phyloP scores from a whole-genome alignment of 2,888 invertebrate species.

The Rotaria magnacalcarata region DNA sequence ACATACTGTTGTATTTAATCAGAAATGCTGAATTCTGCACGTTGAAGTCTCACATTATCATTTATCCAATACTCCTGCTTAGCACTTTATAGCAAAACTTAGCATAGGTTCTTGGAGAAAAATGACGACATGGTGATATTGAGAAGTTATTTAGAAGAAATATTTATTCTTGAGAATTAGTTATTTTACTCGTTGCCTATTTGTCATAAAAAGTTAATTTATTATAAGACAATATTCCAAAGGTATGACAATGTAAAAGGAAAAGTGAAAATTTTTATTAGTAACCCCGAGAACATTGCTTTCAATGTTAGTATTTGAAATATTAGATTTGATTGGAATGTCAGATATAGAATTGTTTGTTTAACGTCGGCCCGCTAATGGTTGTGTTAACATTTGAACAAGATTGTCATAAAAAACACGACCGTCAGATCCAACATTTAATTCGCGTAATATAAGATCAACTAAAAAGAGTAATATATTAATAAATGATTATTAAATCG shows the following conservation, averaged over 20 bases:
- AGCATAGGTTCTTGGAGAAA: no score
- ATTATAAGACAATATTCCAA: neutral
- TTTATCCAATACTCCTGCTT: no score
- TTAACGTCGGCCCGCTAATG: constrained; percentile 17
- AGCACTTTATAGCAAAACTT: no score
- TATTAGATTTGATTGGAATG: neutral
- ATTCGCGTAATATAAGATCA: constrained; percentile 16
- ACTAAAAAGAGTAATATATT: neutral
- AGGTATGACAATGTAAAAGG: neutral
- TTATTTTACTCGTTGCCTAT: no score
- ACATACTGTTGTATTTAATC: no score
- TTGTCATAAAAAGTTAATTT: neutral
- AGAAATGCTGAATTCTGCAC: no score
- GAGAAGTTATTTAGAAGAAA: no score
- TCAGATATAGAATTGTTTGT: neutral
- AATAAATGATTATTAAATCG: neutral
- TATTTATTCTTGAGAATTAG: no score
- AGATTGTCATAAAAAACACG: constrained; percentile 33
- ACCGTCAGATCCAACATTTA: constrained; percentile 28
- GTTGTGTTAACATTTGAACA: constrained; percentile 31
- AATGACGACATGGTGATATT: no score
- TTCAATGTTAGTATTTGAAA: neutral
- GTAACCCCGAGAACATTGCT: neutral
- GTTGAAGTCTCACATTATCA: no score
- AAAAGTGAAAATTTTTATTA: neutral